Evolutionary conservation across 37 sponge, comb jelly and placozoan genomes (phyloP), one percentile per base, ranked within the genome.

Genomic region (Crambe crambe): DNA sequence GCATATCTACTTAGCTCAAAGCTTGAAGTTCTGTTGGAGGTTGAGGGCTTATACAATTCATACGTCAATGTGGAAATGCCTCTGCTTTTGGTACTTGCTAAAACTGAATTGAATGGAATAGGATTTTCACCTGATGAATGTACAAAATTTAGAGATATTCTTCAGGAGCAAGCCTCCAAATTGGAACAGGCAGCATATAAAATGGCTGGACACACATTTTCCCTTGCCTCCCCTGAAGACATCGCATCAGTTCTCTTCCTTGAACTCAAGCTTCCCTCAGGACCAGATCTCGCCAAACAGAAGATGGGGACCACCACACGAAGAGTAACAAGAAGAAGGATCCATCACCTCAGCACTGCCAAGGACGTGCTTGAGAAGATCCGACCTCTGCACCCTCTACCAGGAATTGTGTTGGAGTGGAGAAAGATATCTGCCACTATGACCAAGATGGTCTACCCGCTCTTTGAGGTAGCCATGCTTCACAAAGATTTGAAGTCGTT

Each of bases 301-400:
- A 84, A 79, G 80, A 80, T 64, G 1, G 34, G 74, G 6, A 80
- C 58, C 23, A 77, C 73, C 32, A 34, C 78, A n/a, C 37, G 78
- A 40, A 82, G 79, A 43, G 47, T 22, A 26, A 35, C 43, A 32
- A 81, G 47, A 61, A 86, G 73, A 54, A 40, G 71, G 9, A 30
- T 87, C 2, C 81, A 81, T 29, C 90, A 92, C 42, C 85, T 90
- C 47, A 98, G 99, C 86, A 98, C 99, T 1, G 81, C 86, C 20
- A 94, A 93, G 64, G 93, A 90, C 25, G 91, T 96, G n/a, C 85
- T 99, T 37, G 89, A 88, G 47, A 91, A 96, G 73, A 82, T 99
- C 27, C 40, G 69, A 27, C 69, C 74, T 27, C 62, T 90, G 20
- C 99, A 99, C 79, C 97, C 94, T 20, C 85, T 99, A 21, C 97